Evolutionary conservation across 2,888 invertebrate genomes (phyloP).

Genomic region (Shargacucullia verbasci): DNA sequence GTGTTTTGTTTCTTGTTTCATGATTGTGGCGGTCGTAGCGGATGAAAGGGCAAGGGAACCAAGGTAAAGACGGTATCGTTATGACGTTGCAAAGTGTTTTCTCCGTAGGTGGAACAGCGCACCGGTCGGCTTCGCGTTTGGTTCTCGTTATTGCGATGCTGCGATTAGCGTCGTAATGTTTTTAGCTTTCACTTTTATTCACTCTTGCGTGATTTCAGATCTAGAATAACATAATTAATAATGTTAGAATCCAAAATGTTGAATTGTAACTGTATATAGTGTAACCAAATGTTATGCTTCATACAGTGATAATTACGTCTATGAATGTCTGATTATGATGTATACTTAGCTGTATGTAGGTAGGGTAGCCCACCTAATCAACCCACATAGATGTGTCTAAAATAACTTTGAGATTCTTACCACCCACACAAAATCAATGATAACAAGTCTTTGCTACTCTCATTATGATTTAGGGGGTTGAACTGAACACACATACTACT

Average conservation of each 20-base stretch:
- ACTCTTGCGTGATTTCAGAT: constrained; percentile 51
- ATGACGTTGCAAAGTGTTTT: constrained; percentile 87
- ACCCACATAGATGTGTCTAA: constrained; percentile 52
- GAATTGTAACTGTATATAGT: constrained; percentile 11
- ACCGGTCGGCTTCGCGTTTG: constrained; percentile 82
- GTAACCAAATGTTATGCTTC: constrained; percentile 18
- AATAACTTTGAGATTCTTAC: constrained; percentile 55
- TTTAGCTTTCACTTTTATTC: constrained; percentile 70
- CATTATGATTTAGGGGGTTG: constrained; percentile 22
- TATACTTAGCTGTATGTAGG: constrained; percentile 42
- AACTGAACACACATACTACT: constrained; percentile 47
- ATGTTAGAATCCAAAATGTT: constrained; percentile 13
- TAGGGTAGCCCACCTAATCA: constrained; percentile 43
- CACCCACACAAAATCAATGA: constrained; percentile 66
- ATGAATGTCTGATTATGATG: constrained; percentile 24
- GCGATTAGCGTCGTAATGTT: constrained; percentile 67
- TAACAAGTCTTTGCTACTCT: constrained; percentile 22
- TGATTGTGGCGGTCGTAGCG: constrained; percentile 90
- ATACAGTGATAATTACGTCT: constrained; percentile 7
- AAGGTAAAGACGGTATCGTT: constrained; percentile 89
- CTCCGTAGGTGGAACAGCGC: constrained; percentile 73
- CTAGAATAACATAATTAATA: constrained; percentile 18
- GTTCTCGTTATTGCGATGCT: constrained; percentile 66
- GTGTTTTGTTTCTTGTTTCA: constrained; percentile 87
- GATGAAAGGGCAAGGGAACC: constrained; percentile 96